phyloP scores from a whole-genome alignment of 2,888 invertebrate genomes.

The Rhopalosiphum nymphaeae region DNA sequence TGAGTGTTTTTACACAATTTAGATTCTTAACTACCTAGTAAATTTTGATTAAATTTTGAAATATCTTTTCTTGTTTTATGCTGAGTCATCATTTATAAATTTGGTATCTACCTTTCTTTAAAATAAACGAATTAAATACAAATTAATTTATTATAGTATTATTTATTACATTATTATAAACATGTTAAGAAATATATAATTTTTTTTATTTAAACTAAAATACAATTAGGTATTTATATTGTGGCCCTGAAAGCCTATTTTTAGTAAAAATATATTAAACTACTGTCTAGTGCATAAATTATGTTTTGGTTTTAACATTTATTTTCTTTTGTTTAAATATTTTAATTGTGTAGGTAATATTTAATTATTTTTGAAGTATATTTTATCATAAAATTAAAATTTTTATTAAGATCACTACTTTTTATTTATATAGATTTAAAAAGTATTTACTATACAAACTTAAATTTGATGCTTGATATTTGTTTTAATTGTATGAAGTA shows the following conservation, averaged over 20 bases:
- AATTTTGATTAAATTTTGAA: neutral
- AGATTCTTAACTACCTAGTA: neutral
- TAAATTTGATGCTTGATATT: neutral
- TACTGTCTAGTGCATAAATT: neutral
- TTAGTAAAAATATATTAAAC: neutral
- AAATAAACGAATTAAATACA: neutral
- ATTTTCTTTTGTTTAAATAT: neutral
- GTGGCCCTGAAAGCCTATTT: conserved; percentile 26
- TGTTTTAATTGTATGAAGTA: neutral
- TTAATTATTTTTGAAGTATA: neutral
- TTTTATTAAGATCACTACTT: neutral
- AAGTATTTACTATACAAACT: neutral
- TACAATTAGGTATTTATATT: neutral
- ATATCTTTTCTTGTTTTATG: neutral
- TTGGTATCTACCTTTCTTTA: neutral
- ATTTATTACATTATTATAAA: neutral
- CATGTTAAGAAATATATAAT: neutral
- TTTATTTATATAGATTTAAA: neutral
- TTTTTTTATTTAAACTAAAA: neutral
- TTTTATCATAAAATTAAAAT: neutral
- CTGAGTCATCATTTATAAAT: neutral
- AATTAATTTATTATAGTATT: neutral
- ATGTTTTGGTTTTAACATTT: neutral
- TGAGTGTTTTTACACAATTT: neutral
- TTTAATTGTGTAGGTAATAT: neutral